A percentile compares a stretch with the other conserved stretches of the same genome.
Conservation (phyloP, 2,888 invertebrate species). For the Sarcophaga subvicina region DNA sequence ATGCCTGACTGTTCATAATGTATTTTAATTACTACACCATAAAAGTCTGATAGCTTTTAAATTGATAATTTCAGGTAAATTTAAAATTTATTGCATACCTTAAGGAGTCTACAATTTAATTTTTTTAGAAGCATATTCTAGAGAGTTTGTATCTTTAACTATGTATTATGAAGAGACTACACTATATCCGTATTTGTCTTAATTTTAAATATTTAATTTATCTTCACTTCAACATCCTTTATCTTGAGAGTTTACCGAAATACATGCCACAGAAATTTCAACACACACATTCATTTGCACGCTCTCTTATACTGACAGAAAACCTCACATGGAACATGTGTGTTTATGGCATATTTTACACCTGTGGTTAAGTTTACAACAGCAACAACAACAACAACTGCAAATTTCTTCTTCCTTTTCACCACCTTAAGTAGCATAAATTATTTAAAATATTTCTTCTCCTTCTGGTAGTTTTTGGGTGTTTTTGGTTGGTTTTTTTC, state of each 20-base stretch:
- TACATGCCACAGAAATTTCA: neutral
- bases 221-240: neutral
- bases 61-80: too few species aligned
- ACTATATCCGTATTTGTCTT: too few species aligned
- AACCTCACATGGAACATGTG: constrained; percentile 34
- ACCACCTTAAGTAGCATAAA: constrained; percentile 3
- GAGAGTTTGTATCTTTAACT: too few species aligned
- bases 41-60: too few species aligned
- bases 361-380: constrained; percentile 71
- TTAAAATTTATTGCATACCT: too few species aligned
- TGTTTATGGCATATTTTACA: constrained; percentile 76
- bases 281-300: neutral
- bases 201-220: constrained; percentile 9
- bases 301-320: neutral
- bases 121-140: too few species aligned
- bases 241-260: neutral
- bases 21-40: too few species aligned
- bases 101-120: too few species aligned
- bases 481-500: neutral
- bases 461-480: too few species aligned
- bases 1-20: too few species aligned
- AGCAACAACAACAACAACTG: constrained; percentile 23
- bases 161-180: too few species aligned
- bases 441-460: constrained; percentile 40
- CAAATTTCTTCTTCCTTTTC: neutral